Evolutionary conservation across 2,888 invertebrate genomes (phyloP).

Genomic region (Caenorhabditis macrosperma): DNA sequence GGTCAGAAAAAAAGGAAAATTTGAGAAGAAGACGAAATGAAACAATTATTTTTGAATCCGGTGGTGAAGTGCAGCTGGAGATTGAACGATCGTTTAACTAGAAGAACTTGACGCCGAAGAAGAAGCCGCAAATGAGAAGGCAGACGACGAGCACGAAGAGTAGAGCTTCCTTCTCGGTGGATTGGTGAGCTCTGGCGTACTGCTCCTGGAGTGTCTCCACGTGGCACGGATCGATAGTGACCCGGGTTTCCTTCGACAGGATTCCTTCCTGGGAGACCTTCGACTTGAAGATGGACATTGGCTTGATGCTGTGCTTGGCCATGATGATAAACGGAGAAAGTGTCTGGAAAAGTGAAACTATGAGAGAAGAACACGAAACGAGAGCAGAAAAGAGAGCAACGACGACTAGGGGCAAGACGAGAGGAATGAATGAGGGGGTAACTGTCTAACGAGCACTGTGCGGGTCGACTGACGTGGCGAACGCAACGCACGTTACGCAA

Average conservation of each 20-base stretch:
- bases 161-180: background rate
- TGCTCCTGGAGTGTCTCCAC: background rate
- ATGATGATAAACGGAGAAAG: background rate
- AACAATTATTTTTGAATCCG: too few species aligned
- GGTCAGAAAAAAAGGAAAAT: background rate
- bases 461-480: too few species aligned
- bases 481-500: too few species aligned
- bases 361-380: background rate
- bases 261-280: background rate
- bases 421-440: too few species aligned
- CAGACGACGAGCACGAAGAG: background rate
- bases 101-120: background rate
- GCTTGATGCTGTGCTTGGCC: background rate
- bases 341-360: background rate
- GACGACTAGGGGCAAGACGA: too few species aligned
- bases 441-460: too few species aligned
- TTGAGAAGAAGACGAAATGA: background rate
- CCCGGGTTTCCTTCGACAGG: background rate
- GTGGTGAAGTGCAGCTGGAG: too few species aligned
- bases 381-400: background rate
- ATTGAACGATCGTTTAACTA: too few species aligned
- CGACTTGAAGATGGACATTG: background rate
- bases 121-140: conserved; percentile 10
- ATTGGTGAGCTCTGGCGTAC: conserved; percentile 1
- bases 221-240: background rate